phyloP scores from a whole-genome alignment of 2,797 vertebrate species.

The Ciconia nigra region DNA sequence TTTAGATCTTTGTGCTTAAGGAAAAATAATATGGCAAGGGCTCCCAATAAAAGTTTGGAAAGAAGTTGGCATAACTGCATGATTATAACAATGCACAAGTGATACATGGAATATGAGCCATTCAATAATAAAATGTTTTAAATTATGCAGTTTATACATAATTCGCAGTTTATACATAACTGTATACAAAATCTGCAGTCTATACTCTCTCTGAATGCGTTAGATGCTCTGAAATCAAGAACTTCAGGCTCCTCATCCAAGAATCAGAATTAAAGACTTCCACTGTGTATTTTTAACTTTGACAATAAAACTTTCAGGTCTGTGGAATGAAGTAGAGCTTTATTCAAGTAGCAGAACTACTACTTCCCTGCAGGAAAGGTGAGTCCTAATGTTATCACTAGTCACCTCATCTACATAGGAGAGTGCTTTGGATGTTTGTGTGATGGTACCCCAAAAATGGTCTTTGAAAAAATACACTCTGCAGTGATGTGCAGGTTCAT shows the following conservation, averaged over 20 bases:
- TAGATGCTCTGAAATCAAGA: neutral
- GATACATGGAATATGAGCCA: neutral
- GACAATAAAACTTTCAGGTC: neutral
- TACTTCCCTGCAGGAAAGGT: neutral
- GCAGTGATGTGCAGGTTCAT: neutral
- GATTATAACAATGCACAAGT: neutral
- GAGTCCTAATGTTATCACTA: neutral
- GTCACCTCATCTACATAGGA: neutral
- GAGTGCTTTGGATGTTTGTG: neutral
- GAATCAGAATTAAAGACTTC: neutral
- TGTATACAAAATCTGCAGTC: no score
- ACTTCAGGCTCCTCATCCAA: neutral
- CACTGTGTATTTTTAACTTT: neutral
- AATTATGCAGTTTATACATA: neutral
- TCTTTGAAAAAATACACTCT: neutral
- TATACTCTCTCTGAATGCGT: neutral
- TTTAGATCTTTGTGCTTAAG: neutral
- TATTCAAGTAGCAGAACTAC: neutral
- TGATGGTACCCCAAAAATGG: neutral
- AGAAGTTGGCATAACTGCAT: neutral
- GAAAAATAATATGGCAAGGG: neutral
- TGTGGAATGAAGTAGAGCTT: neutral
- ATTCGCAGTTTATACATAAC: neutral
- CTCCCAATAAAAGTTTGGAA: neutral
- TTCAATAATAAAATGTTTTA: neutral